Evolutionary conservation across 2,888 invertebrate genomes (phyloP).

Genomic region (Strigamia crassipes): DNA sequence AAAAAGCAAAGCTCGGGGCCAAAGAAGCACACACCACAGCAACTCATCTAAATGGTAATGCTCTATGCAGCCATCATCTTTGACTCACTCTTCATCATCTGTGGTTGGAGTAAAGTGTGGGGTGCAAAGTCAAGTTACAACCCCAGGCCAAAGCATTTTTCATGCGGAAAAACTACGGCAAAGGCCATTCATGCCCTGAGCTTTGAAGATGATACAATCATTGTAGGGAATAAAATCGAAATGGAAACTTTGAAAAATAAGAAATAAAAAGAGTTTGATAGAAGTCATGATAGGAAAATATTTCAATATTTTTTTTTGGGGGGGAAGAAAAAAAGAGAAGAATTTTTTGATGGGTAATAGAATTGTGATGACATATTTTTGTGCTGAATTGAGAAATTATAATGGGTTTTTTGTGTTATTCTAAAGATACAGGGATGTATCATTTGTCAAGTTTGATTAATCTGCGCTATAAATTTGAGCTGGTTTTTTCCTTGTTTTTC

Average conservation of each 20-base stretch:
- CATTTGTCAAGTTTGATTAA: conserved; percentile 36
- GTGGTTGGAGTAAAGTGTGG: conserved; percentile 35
- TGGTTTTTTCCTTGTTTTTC: neutral
- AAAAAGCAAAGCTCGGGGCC: neutral
- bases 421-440: conserved; percentile 22
- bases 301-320: neutral
- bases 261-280: neutral
- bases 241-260: neutral
- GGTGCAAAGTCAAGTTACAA: conserved; percentile 35
- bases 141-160: conserved; percentile 29
- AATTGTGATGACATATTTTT: conserved; percentile 12
- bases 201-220: conserved; percentile 36
- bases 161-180: conserved; percentile 35
- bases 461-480: conserved; percentile 16
- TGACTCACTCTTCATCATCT: conserved; percentile 38
- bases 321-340: neutral
- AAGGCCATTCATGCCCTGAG: conserved; percentile 13
- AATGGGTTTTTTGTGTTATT: conserved; percentile 34
- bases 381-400: conserved; percentile 29
- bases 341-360: neutral
- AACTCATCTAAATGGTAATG: conserved; percentile 42
- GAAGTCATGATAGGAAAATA: neutral
- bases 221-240: conserved; percentile 19
- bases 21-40: conserved; percentile 24
- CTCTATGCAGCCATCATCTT: conserved; percentile 24